Base-by-base conservation (phyloP, 2,888 invertebrate species). In the Gari tellinella region DNA sequence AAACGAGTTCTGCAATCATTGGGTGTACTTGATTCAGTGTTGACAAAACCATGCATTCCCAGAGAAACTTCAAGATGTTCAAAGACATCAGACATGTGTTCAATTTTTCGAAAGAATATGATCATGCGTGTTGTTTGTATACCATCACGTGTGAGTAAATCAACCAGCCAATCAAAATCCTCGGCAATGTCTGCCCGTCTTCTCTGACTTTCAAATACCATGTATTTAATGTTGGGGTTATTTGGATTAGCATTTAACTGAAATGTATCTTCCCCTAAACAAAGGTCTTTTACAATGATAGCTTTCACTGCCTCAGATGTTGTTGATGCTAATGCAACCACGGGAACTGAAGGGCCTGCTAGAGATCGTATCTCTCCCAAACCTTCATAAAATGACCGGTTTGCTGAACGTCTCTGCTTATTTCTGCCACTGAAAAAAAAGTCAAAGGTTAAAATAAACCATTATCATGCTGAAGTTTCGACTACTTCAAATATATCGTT, bases 1-100 rank as follows among this genome's bases (percentile, higher is more conserved):
- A 73, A 48, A n/a, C 64, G 40, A 19, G 41, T 66, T n/a, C 57
- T 55, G 48, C 56, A 55, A 43, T 57, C 65, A 46, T 55, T 61
- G 2, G 52, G 41, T n/a, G 31, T 37, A n/a, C 31, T 31, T 7
- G 41, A 21, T 14, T 41, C 23, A 25, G 46, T 49, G 38, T 62
- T 49, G 17, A 56, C 21, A 40, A 48, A 62, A 4, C 62, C 62
- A 15, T 55, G 48, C 1, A 3, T 23, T 7, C 61, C 62, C 21
- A 68, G 46, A 31, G 17, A 17, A 19, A 14, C n/a, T 7, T 21
- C 26, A 5, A 53, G 31, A 45, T 63, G 63, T 63, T 63, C 55
- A 37, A 21, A 63, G 1, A 53, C 63, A 2, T 31, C 31, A 14
- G 63, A 41, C 63, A 63, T 63, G 17, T 63, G 63, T 10, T 63